These are phyloP conservation scores for Nautilus pompilius DNA, from an alignment of 1,140 invertebrate species.

Conservation along the genomic window DNA sequence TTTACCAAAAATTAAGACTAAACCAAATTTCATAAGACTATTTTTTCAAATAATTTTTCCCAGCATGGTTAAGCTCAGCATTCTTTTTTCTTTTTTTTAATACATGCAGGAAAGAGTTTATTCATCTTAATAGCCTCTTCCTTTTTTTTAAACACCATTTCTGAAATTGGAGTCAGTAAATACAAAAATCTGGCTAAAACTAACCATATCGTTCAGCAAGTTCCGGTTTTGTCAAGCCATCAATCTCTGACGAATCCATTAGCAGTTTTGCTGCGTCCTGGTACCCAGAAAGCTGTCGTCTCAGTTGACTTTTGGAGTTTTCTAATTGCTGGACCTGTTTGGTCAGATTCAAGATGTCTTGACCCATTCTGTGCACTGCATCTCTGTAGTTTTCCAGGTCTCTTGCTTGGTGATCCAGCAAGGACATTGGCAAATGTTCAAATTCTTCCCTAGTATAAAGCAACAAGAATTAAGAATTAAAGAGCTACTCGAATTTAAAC, in stretches of 20 bases:
- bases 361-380: conserved; percentile 49
- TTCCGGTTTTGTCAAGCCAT: conserved; percentile 45
- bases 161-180: too few relatives aligned
- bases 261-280: conserved; percentile 45
- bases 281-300: conserved; percentile 39
- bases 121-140: too few relatives aligned
- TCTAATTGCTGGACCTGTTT: conserved; percentile 40
- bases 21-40: too few relatives aligned
- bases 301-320: conserved; percentile 38
- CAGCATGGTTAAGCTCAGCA: too few relatives aligned
- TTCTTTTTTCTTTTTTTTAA: too few relatives aligned
- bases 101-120: too few relatives aligned
- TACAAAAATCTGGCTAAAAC: too few relatives aligned
- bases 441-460: too few relatives aligned
- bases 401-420: conserved; percentile 45
- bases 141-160: too few relatives aligned
- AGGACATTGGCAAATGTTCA: conserved; percentile 24
- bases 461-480: neutral
- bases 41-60: too few relatives aligned
- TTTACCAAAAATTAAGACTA: too few relatives aligned
- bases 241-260: conserved; percentile 43
- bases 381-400: conserved; percentile 48
- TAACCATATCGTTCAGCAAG: conserved; percentile 46
- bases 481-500: too few relatives aligned
- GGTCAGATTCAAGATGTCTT: conserved; percentile 46